Evolutionary conservation across 1,140 invertebrate genomes (phyloP), one percentile per base, ranked within the genome.

Genomic region (Oryzaephilus surinamensis): DNA sequence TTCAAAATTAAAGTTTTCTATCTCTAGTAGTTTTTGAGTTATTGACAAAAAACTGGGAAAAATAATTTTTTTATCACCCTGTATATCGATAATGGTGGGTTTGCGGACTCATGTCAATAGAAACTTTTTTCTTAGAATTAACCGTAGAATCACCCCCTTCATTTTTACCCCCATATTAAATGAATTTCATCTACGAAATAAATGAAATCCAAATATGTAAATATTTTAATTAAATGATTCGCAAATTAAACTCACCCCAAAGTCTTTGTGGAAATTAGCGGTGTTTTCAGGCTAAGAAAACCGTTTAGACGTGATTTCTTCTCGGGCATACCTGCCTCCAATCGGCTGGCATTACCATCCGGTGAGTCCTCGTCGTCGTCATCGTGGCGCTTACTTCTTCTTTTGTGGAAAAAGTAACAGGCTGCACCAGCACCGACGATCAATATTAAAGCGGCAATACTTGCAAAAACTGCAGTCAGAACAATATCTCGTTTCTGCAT

Each of bases 261-360:
- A 1, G 70, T 67, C 51, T 74, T 76, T 3, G 72, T 76, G 19
- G 66, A 70, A 41, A 87, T 86, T 15, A 85, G 66, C 2, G 82
- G 82, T 19, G 82, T 85, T 60, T 81, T 83, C 33, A 86, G 61
- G 51, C 70, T 84, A 12, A 87, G 69, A 45, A 85, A 82, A 23
- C 81, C 81, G 57, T 82, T 83, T 13, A 79, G 51, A 39, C 49
- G 34, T 1, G 54, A 55, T 36, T 56, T 61, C 45, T 60, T 60
- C 33, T 55, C 57, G 27, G 45, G 44, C 11, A n/a, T n/a, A n/a
- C 36, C 37, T 12, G 45, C 46, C 40, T 51, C 51, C 12, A 44
- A 17, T 32, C 50, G 43, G 16, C 37, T 32, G 17, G 48, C 32
- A 24, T 36, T 33, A 8, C 14, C 21, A 8, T 50, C 49, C n/a